Evolutionary conservation across 2,888 invertebrate species (phyloP), one percentile per base, ranked within the genome.

Genomic region (Scelioninae gen. 1): DNA sequence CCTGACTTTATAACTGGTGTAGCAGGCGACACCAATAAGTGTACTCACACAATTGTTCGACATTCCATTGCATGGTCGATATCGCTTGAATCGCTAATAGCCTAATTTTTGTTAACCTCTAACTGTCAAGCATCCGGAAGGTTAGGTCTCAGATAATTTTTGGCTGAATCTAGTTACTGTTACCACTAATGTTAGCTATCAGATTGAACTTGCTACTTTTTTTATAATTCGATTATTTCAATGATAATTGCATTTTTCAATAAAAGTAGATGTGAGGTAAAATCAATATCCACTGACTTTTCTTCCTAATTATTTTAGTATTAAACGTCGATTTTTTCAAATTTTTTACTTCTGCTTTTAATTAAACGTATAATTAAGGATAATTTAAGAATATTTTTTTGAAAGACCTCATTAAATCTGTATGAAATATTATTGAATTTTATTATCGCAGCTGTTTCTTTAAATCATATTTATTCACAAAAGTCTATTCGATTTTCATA

Each of bases 81-180:
- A 68, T 69, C 51, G 34, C 65, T 78, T 65, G 69, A 83, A 78
- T 83, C 78, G 55, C 77, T 83, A 83, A 78, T 82, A 83, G 49
- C 34, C 68, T 79, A 74, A 83, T 78, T 83, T 79, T 83, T 79
- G 66, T 78, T 65, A 79, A 78, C 78, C 78, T 78, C 58, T 62
- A 83, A 83, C 65, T 45, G 16, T 13, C 13, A 43, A 65, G 31
- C 47, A 72, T 66, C 32, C 51, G 71, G 68, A 76, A 72, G 49
- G 66, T 16, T 62, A 74, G 53, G 45, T 63, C 55, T 53, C 34
- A 58, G 51, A 43, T 34, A 72, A 45, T 53, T 53, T 62, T 43
- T 62, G 31, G 43, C 43, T n/a, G 40, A 60, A 38, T 40, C n/a
- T n/a, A n/a, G n/a, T n/a, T n/a, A n/a, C n/a, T n/a, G n/a, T n/a